phyloP scores from a whole-genome alignment of 37 sponge, comb jelly and placozoan species.

The Chondrilla cf. caribensis region DNA sequence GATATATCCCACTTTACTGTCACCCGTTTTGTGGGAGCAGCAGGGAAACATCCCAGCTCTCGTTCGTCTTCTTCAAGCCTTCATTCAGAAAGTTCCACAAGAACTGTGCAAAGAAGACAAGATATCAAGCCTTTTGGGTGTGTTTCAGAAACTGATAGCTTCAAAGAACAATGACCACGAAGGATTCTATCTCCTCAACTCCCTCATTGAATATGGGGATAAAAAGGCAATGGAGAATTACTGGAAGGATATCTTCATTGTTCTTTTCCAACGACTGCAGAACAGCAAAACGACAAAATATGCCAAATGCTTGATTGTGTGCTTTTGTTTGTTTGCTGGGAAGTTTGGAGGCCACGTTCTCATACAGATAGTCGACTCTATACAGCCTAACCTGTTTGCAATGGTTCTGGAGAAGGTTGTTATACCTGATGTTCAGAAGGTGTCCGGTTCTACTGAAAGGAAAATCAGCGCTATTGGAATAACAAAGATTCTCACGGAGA shows the following conservation, averaged over 20 bases:
- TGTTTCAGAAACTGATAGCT: slow-evolving; percentile 97
- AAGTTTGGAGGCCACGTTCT: slow-evolving; percentile 81
- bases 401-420: slow-evolving; percentile 94
- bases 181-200: slow-evolving; percentile 90
- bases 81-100: slow-evolving; percentile 65
- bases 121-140: slow-evolving; percentile 65
- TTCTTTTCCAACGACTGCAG: slow-evolving; percentile 93
- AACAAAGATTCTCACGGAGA: slow-evolving; percentile 90
- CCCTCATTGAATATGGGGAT: slow-evolving; percentile 75
- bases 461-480: slow-evolving; percentile 96
- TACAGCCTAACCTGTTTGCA: slow-evolving; percentile 91
- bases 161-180: slow-evolving; percentile 95
- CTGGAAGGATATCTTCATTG: slow-evolving; percentile 76
- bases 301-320: slow-evolving; percentile 89
- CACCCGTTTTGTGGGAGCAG: slow-evolving; percentile 94
- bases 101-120: slow-evolving; percentile 45
- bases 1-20: slow-evolving; percentile 85
- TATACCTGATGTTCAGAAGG: slow-evolving; percentile 90
- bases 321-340: slow-evolving; percentile 86
- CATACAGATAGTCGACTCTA: slow-evolving; percentile 75
- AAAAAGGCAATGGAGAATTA: slow-evolving; percentile 37
- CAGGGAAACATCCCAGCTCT: slow-evolving; percentile 93
- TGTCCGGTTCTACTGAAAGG: slow-evolving; percentile 79
- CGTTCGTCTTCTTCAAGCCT: slow-evolving; percentile 92
- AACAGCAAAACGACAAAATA: slow-evolving; percentile 93